Base-by-base conservation (phyloP, 1,140 invertebrate species). In the Pygmarrhopalites habei region DNA sequence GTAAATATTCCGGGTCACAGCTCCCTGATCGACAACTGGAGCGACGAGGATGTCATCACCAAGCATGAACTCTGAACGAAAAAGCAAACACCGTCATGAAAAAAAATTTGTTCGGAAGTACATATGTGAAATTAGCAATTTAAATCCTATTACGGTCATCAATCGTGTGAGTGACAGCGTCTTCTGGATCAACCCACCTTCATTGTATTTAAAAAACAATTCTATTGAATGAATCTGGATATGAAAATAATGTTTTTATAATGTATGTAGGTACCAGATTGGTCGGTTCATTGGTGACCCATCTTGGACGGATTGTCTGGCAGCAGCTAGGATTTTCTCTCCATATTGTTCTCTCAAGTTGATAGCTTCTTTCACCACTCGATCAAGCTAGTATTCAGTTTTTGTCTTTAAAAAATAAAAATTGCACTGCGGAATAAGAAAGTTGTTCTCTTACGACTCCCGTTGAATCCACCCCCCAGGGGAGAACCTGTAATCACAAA, bases 11-110 rank as follows among this genome's bases (percentile, higher is more conserved):
- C 90, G 78, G 14, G 74, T 73, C 1, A 72, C 74, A 1, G 82
- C 82, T 0, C 83, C 84, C 75, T 88, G 77, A 15, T 81, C 76
- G 12, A 92, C 70, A 0, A 95, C 82, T 2, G 91, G 91, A 0
- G 91, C 91, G 0, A 90, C 86, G n/a, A 95, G 75, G n/a, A 91
- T 82, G 35, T 84, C 79, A 71, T 91, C 85, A 2, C 90, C 91
- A 2, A 94, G 76, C 2, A 95, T 75, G 74, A 85, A 95, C 75
- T 93, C 88, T 90, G 76, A 14, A 12, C 12, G 39, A 41, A n/a
- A 12, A 12, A 12, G 39, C 78, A 59, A 47, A n/a, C n/a, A n/a
- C n/a, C n/a, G n/a, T n/a, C n/a, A 47, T 17, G 28, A 41, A n/a
- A 41, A 41, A 41, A 41, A 41, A 41, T n/a, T 41, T n/a, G n/a